These are phyloP conservation scores for Todiramphus chloris DNA, from an alignment of 2,113 vertebrate genomes.

Conservation along the genomic window DNA sequence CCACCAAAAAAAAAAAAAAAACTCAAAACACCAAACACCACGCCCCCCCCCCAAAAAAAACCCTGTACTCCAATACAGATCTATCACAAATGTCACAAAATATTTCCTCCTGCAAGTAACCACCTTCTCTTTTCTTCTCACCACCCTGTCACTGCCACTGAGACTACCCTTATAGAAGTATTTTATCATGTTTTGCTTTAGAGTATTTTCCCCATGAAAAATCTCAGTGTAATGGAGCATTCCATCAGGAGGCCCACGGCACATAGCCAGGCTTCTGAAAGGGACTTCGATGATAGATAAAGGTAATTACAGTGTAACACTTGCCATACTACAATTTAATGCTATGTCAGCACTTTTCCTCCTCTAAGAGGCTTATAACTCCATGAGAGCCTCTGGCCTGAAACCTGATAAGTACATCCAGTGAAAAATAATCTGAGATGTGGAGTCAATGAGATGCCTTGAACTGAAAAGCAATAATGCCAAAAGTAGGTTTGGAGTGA, in stretches of 20 bases:
- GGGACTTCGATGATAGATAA: conserved; percentile 49
- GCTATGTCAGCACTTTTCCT: conserved; percentile 43
- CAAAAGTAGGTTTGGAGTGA: neutral
- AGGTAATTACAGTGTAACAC: conserved; percentile 58
- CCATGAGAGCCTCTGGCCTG: neutral
- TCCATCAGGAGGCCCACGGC: conserved; percentile 9
- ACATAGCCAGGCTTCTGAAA: conserved; percentile 24
- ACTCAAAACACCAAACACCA: no score
- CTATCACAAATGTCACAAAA: neutral
- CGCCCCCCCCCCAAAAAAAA: no score
- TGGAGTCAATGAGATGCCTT: conserved; percentile 13
- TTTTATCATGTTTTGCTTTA: conserved; percentile 34
- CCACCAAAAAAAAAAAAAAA: no score
- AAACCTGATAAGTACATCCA: conserved; percentile 39
- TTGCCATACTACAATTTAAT: conserved; percentile 49
- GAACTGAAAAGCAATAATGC: neutral
- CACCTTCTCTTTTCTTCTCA: neutral
- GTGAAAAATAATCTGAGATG: conserved; percentile 20
- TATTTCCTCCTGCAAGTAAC: neutral
- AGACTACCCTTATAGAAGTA: neutral
- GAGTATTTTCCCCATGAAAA: conserved; percentile 6
- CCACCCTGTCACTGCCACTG: neutral
- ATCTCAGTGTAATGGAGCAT: conserved; percentile 13
- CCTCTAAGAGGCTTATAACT: conserved; percentile 36
- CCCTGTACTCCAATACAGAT: neutral